phyloP scores from a whole-genome alignment of 2,888 invertebrate species.

The Apodemia zela region DNA sequence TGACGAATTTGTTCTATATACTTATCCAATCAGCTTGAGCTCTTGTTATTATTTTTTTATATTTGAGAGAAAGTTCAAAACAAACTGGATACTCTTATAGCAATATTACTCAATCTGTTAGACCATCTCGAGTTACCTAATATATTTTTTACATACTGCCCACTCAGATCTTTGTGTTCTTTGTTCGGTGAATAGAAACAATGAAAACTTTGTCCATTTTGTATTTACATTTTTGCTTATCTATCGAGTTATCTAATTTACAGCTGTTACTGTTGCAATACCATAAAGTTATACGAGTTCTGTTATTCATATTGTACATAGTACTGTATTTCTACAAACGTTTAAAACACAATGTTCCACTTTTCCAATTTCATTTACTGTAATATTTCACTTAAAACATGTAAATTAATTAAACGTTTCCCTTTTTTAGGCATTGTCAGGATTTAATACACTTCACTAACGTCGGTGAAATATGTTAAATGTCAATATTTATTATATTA shows the following conservation, averaged over 20 bases:
- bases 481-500: too few relatives aligned
- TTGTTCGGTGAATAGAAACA: constrained; percentile 47
- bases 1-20: neutral
- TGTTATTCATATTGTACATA: constrained; percentile 27
- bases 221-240: constrained; percentile 60
- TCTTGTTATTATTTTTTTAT: neutral
- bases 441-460: too few relatives aligned
- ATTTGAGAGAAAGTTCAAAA: neutral
- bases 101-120: constrained; percentile 51
- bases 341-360: neutral
- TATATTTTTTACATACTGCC: constrained; percentile 59
- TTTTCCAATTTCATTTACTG: too few relatives aligned
- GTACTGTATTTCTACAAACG: neutral
- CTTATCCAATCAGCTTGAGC: neutral
- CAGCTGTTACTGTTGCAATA: constrained; percentile 36
- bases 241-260: constrained; percentile 47
- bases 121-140: constrained; percentile 54
- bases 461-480: too few relatives aligned
- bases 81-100: constrained; percentile 1
- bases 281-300: constrained; percentile 26
- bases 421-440: too few relatives aligned
- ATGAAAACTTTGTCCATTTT: constrained; percentile 47
- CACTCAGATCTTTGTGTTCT: constrained; percentile 42
- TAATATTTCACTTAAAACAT: too few relatives aligned
- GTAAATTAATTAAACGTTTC: too few relatives aligned